phyloP scores from a whole-genome alignment of 2,113 vertebrate species.

The Eulacestoma nigropectus region DNA sequence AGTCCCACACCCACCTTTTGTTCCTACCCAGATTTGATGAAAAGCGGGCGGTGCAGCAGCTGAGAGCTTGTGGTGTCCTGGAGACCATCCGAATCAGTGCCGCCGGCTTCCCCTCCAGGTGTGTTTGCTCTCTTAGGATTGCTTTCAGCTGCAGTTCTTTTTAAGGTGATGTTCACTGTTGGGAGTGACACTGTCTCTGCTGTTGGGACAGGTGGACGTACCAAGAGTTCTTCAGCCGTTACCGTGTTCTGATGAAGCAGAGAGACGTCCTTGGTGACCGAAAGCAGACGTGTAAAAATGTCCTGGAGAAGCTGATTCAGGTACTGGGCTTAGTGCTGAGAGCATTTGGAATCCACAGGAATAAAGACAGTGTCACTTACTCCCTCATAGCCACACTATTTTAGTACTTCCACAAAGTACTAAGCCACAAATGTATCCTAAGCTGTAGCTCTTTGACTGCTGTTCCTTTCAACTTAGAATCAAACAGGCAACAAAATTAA shows the following conservation, averaged over 20 bases:
- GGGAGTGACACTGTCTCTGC: neutral
- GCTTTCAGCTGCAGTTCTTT: neutral
- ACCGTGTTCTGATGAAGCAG: constrained; percentile 97
- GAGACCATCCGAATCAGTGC: constrained; percentile 98
- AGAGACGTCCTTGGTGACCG: constrained; percentile 90
- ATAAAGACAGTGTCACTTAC: neutral
- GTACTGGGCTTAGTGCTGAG: constrained; percentile 65
- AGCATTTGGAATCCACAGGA: neutral
- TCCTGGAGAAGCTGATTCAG: constrained; percentile 92
- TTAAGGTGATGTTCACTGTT: neutral
- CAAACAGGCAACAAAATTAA: neutral
- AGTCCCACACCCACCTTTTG: neutral
- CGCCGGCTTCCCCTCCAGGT: constrained; percentile 97
- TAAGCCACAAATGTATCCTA: neutral
- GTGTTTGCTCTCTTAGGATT: neutral
- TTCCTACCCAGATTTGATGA: constrained; percentile 85
- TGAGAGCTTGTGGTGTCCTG: constrained; percentile 93
- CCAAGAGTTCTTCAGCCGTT: constrained; percentile 98
- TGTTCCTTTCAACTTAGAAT: neutral
- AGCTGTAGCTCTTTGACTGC: neutral
- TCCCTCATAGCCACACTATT: neutral
- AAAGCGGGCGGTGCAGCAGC: constrained; percentile 95
- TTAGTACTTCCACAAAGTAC: neutral
- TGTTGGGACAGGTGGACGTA: constrained; percentile 89
- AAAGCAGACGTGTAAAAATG: constrained; percentile 92